phyloP scores from a whole-genome alignment of 2,113 vertebrate species.

The Neopipo cinnamomea region DNA sequence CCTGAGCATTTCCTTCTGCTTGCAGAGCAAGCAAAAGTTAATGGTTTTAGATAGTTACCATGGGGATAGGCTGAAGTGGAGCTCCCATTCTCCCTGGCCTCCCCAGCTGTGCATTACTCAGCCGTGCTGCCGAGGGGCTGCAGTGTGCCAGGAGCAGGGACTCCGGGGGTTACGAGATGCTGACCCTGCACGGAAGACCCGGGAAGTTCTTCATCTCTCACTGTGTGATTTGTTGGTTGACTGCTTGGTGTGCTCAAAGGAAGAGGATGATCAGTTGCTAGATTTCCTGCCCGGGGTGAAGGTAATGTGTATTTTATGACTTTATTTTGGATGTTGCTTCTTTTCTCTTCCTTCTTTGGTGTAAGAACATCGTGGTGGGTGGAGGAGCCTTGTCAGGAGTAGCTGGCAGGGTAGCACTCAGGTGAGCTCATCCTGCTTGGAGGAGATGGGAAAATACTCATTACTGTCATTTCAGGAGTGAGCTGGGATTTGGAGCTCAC shows the following conservation, averaged over 20 bases:
- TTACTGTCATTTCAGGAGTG: background rate
- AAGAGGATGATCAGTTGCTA: background rate
- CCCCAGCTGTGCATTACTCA: background rate
- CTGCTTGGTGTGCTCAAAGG: background rate
- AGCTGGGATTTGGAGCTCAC: background rate
- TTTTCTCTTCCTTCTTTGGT: background rate
- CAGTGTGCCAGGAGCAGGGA: background rate
- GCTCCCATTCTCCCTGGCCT: background rate
- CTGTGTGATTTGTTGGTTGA: background rate
- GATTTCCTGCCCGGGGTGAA: background rate
- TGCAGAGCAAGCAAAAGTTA: background rate
- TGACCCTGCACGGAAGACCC: background rate
- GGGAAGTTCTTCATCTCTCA: background rate
- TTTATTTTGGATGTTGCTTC: background rate
- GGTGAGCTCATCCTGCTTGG: background rate
- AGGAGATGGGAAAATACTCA: background rate
- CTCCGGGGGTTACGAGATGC: background rate
- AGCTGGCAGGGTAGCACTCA: background rate
- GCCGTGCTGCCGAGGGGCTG: background rate
- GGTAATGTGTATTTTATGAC: conserved; percentile 11
- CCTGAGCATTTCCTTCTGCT: background rate
- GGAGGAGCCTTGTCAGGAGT: background rate
- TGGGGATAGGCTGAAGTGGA: background rate
- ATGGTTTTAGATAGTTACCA: background rate
- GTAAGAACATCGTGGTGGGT: background rate